Conservation (phyloP, 2,888 invertebrate genomes). For the Andrena haemorrhoa region DNA sequence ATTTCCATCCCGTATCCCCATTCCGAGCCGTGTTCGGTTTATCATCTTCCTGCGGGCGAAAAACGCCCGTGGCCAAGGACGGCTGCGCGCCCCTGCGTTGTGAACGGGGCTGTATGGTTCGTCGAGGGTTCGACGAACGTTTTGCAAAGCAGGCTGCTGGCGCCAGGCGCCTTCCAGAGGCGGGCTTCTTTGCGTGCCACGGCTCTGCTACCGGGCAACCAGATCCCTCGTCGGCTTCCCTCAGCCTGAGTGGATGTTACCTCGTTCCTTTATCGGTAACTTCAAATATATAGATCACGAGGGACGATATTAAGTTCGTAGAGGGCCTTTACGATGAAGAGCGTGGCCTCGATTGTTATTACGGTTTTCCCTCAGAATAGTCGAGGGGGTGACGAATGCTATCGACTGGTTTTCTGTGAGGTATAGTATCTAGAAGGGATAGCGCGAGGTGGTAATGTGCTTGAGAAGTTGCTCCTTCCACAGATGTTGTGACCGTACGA, state of each 20-base stretch:
- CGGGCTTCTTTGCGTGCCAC: slow-evolving; percentile 52
- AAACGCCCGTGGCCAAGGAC: slow-evolving; percentile 73
- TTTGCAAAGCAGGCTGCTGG: slow-evolving; percentile 32
- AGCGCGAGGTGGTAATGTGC: too few species aligned
- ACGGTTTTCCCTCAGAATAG: too few species aligned
- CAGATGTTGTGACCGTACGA: background rate
- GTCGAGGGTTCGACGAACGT: slow-evolving; percentile 45
- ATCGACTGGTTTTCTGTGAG: too few species aligned
- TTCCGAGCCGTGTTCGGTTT: slow-evolving; percentile 29
- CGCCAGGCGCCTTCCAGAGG: slow-evolving; percentile 63
- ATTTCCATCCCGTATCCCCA: slow-evolving; percentile 14
- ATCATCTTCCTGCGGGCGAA: slow-evolving; percentile 35
- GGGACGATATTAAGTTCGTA: background rate
- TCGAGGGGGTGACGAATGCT: too few species aligned
- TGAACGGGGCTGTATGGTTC: slow-evolving; percentile 43
- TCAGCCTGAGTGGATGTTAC: slow-evolving; percentile 32
- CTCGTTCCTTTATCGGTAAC: slow-evolving; percentile 35
- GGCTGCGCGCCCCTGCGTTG: slow-evolving; percentile 45
- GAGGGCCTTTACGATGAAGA: background rate
- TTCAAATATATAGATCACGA: slow-evolving; percentile 25
- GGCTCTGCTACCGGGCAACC: slow-evolving; percentile 12
- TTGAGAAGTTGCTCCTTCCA: too few species aligned
- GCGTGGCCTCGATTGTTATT: too few species aligned
- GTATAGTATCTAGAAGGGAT: too few species aligned
- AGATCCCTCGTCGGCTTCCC: slow-evolving; percentile 2